Base-by-base conservation (phyloP, 2,113 vertebrate genomes). In the Strigops habroptila region DNA sequence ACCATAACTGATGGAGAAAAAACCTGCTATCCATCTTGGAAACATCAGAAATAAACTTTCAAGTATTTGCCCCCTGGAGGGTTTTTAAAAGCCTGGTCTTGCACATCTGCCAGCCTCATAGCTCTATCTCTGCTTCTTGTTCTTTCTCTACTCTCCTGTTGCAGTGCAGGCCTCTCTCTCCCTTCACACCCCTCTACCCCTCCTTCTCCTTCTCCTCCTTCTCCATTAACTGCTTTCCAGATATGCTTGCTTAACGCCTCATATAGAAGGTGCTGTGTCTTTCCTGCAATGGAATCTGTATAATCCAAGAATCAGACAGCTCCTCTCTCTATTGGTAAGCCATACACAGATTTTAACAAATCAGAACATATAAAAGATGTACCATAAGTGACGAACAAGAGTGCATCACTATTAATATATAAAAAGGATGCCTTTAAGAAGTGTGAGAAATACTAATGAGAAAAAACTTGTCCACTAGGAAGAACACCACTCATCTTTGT, bases 1-100 rank as follows among this genome's bases (percentile, higher is more conserved):
- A 27, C 10, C 18, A 49, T 92, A 76, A 86, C 12, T 60, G 21
- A 70, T 88, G 49, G 12, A n/a, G 28, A 52, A 82, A 78, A 92
- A n/a, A 17, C 14, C 23, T 69, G 14, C 52, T 82, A 71, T 46
- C 22, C 23, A 60, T 79, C 35, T 80, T 82, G 35, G 23, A 90
- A 80, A 80, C 90, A 96, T 48, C 86, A 86, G 48, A 96, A 93
- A 83, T 41, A 93, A 92, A 55, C 49, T 69, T 88, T 60, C 12
- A 86, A 85, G 31, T 77, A 19, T 17, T 90, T 83, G 18, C 21
- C 39, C 51, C 43, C 60, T 57, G 35, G 27, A 74, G 68, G 5
- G 12, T 57, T 92, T 77, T 80, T 77, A 31, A 85, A 86, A 90
- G 49, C 41, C 18, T 77, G 18, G 8, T 88, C 49, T 83, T 91